Conservation (phyloP, 2,797 vertebrate genomes). For the Myotis daubentonii region DNA sequence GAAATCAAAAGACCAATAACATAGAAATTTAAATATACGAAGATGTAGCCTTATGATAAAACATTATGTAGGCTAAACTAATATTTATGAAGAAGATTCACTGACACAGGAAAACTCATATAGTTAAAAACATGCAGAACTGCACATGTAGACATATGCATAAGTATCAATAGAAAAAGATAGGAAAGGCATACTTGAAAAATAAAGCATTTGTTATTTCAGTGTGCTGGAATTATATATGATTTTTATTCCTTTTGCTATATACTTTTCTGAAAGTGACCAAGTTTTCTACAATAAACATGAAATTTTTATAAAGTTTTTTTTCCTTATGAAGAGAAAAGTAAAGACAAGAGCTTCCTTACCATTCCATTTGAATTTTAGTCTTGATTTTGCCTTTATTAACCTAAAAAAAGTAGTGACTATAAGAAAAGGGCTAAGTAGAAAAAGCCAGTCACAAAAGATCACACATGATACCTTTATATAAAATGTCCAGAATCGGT, state of each 20-base stretch:
- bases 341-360: not conserved
- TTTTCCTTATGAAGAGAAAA: constrained; percentile 6
- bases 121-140: constrained; percentile 31
- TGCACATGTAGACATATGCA: not conserved
- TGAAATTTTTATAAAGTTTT: constrained; percentile 5
- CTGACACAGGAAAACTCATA: constrained; percentile 29
- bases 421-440: not conserved
- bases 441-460: constrained; percentile 5
- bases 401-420: not conserved
- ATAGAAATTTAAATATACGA: constrained; percentile 40
- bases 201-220: constrained; percentile 43
- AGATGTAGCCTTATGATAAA: constrained; percentile 21
- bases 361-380: not conserved
- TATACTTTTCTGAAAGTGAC: constrained; percentile 35
- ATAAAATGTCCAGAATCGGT: not conserved
- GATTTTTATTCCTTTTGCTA: constrained; percentile 36
- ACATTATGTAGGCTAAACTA: not conserved
- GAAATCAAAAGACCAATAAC: constrained; percentile 47
- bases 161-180: not conserved
- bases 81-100: constrained; percentile 52
- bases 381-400: not conserved
- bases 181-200: constrained; percentile 31
- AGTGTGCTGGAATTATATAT: constrained; percentile 2
- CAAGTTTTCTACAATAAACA: constrained; percentile 40
- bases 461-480: not conserved